Conservation (phyloP, 1,140 invertebrate species). For the Bombus picipes region DNA sequence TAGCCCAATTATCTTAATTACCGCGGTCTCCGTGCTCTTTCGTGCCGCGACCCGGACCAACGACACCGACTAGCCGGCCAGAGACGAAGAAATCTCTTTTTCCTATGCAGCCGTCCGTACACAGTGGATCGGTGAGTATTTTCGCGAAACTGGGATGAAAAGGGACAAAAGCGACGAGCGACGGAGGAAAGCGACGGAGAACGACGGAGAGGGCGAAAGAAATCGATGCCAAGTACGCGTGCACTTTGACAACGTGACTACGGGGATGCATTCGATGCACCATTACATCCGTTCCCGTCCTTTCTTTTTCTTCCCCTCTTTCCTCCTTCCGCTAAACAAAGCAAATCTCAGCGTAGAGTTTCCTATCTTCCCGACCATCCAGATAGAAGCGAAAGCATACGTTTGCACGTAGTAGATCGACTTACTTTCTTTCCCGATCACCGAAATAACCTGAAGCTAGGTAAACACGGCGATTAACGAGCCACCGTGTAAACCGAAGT, state of each 20-base stretch:
- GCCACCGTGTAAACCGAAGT: neutral
- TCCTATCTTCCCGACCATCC: too few species aligned
- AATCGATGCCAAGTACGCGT: conserved; percentile 51
- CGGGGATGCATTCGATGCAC: conserved; percentile 40
- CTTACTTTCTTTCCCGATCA: too few species aligned
- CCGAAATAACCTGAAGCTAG: too few species aligned
- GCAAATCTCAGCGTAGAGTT: too few species aligned
- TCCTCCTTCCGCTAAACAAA: neutral
- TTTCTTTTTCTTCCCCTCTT: neutral
- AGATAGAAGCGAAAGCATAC: too few species aligned
- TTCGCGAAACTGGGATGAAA: conserved; percentile 47
- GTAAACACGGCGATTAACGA: neutral
- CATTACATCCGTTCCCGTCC: conserved; percentile 33
- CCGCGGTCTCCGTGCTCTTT: conserved; percentile 61
- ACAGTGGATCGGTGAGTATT: conserved; percentile 30
- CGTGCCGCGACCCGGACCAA: conserved; percentile 36
- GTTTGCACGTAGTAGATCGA: too few species aligned
- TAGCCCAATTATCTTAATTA: conserved; percentile 78
- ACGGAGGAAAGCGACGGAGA: neutral
- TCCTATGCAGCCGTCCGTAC: neutral
- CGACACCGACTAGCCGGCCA: neutral
- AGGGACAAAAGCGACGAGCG: conserved; percentile 41
- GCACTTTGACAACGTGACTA: conserved; percentile 44
- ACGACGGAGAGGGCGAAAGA: neutral
- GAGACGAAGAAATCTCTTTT: conserved; percentile 23